A percentile compares a stretch with the other conserved stretches of the same genome.
Conservation (phyloP, 35 echinoderm and acorn worm species). For the Stichopus chloronotus region DNA sequence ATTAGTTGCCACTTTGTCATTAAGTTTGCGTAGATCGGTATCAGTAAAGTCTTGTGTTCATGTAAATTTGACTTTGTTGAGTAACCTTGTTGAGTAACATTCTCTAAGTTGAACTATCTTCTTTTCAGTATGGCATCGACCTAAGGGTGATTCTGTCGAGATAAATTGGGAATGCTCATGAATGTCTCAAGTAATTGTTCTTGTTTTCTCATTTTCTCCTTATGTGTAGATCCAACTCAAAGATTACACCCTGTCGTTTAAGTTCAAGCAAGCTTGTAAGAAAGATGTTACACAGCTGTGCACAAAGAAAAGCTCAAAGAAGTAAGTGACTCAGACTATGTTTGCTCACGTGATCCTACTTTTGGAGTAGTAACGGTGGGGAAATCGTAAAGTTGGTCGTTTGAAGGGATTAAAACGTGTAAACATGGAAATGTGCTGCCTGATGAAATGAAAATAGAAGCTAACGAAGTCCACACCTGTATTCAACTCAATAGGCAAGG, state of each 20-base stretch:
- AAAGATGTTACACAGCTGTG: constrained; percentile 74
- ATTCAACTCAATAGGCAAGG: background rate
- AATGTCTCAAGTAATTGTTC: no score
- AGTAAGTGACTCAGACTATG: constrained; percentile 30
- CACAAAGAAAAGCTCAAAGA: constrained; percentile 78
- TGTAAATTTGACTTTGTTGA: no score
- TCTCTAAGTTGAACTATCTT: no score
- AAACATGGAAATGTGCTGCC: background rate
- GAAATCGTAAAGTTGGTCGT: no score
- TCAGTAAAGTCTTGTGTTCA: no score
- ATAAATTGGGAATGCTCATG: no score
- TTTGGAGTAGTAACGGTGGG: no score
- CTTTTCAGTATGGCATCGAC: no score
- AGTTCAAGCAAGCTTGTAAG: constrained; percentile 91
- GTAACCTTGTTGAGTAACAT: no score
- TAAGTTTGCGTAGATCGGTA: no score
- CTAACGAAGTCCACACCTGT: background rate
- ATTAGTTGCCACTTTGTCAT: no score
- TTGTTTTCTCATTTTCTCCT: background rate
- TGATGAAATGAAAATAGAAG: background rate
- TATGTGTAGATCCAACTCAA: constrained; percentile 80
- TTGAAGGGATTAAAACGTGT: background rate
- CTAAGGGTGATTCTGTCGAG: no score
- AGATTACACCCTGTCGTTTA: constrained; percentile 89
- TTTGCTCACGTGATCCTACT: background rate